Percentiles rank a stretch among this genome's conserved stretches.
Conservation (phyloP, 2,888 invertebrate genomes). For the Synergus itoensis region DNA sequence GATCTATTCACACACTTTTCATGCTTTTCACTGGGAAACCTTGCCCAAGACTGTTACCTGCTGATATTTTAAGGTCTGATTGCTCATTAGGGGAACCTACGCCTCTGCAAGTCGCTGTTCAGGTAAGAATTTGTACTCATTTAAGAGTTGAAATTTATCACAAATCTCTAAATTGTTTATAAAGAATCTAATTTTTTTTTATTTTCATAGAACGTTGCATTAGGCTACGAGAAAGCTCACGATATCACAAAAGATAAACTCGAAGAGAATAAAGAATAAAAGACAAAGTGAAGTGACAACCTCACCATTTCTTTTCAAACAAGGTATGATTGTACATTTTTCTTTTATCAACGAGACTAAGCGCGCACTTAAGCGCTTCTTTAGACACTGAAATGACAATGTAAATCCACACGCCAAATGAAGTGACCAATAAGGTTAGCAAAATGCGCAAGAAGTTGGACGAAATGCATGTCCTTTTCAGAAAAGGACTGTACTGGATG, state of each 20-base stretch:
- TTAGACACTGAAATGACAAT: too few species aligned
- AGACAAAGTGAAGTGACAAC: slow-evolving; percentile 17
- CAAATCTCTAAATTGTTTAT: neutral
- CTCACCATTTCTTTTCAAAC: neutral
- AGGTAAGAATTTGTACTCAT: slow-evolving; percentile 62
- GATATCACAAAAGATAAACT: slow-evolving; percentile 46
- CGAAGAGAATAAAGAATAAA: slow-evolving; percentile 49
- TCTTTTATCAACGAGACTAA: neutral
- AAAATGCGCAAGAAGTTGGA: too few species aligned
- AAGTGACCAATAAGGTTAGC: too few species aligned
- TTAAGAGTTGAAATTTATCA: neutral
- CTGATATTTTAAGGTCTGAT: slow-evolving; percentile 70
- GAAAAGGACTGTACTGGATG: slow-evolving; percentile 41
- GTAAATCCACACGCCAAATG: too few species aligned
- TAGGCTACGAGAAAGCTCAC: slow-evolving; percentile 48
- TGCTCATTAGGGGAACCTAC: slow-evolving; percentile 73
- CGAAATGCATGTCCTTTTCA: neutral
- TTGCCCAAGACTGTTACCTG: slow-evolving; percentile 73
- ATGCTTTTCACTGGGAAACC: slow-evolving; percentile 76
- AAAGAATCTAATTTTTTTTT: neutral
- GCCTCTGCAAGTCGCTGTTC: slow-evolving; percentile 76
- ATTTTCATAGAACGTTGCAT: slow-evolving; percentile 37
- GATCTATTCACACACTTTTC: slow-evolving; percentile 76
- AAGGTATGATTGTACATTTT: slow-evolving; percentile 29
- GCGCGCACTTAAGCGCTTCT: too few species aligned